These are phyloP conservation scores for Alces alces DNA, from an alignment of 2,113 vertebrate genomes.

Conservation along the genomic window DNA sequence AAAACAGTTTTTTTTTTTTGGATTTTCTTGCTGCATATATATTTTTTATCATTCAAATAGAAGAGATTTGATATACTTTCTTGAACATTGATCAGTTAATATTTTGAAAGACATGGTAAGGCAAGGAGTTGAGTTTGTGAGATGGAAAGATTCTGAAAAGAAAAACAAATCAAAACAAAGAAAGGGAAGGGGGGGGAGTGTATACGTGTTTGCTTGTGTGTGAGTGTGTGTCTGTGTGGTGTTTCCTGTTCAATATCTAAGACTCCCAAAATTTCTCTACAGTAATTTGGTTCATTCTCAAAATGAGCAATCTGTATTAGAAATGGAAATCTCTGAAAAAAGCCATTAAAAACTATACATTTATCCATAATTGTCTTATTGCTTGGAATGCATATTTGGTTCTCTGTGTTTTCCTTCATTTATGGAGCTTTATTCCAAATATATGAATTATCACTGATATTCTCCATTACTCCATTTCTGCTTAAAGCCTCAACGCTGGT, in stretches of 20 bases:
- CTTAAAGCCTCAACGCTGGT: neutral
- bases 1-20: neutral
- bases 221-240: neutral
- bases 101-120: neutral
- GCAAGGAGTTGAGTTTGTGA: neutral
- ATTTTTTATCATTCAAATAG: neutral
- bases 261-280: neutral
- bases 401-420: neutral
- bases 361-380: neutral
- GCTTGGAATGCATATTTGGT: neutral
- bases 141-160: neutral
- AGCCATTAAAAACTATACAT: neutral
- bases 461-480: conserved; percentile 1
- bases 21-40: neutral
- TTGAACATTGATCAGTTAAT: neutral
- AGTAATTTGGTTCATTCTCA: conserved; percentile 9
- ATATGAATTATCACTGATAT: neutral
- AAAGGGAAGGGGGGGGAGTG: neutral
- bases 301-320: conserved; percentile 11
- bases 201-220: neutral
- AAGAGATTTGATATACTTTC: neutral
- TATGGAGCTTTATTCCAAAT: neutral
- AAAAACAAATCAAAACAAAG: neutral
- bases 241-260: neutral
- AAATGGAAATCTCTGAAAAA: neutral